Percentiles rank a stretch among this genome's conserved stretches.
Conservation (phyloP, 2,113 vertebrate species). For the Macaca nemestrina region DNA sequence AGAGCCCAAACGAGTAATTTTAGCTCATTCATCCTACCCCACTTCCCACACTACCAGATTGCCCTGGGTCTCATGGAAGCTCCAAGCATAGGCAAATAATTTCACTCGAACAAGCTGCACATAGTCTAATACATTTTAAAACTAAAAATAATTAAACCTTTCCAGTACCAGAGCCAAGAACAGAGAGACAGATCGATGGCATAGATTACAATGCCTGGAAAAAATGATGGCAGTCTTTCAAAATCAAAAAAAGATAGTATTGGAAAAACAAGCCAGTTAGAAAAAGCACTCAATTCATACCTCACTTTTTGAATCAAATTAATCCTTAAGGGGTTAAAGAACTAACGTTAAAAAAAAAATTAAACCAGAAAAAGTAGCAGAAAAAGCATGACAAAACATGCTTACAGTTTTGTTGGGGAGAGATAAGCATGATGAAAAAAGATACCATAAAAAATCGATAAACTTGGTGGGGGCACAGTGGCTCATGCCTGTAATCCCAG, state of each 20-base stretch:
- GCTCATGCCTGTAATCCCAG: no score
- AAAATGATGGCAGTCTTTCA: neutral
- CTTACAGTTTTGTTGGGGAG: neutral
- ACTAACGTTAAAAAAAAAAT: neutral
- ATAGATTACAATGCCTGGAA: neutral
- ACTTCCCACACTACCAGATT: neutral
- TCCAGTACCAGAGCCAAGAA: neutral
- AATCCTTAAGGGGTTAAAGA: neutral
- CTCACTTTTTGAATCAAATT: neutral
- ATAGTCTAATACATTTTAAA: neutral
- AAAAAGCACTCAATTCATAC: neutral
- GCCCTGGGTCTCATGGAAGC: neutral
- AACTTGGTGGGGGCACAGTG: no score
- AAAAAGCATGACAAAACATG: neutral
- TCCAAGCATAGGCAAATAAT: neutral
- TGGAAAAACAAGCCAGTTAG: neutral
- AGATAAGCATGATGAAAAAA: neutral
- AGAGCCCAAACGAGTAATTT: neutral
- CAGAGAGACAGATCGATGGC: neutral
- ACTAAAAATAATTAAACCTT: neutral
- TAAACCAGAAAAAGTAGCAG: neutral
- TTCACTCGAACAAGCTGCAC: neutral
- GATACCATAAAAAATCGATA: neutral
- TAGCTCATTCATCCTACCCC: neutral
- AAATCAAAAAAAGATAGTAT: neutral